These are phyloP conservation scores for Nothocercus nigrocapillus DNA, from an alignment of 2,113 vertebrate genomes.

Conservation along the genomic window DNA sequence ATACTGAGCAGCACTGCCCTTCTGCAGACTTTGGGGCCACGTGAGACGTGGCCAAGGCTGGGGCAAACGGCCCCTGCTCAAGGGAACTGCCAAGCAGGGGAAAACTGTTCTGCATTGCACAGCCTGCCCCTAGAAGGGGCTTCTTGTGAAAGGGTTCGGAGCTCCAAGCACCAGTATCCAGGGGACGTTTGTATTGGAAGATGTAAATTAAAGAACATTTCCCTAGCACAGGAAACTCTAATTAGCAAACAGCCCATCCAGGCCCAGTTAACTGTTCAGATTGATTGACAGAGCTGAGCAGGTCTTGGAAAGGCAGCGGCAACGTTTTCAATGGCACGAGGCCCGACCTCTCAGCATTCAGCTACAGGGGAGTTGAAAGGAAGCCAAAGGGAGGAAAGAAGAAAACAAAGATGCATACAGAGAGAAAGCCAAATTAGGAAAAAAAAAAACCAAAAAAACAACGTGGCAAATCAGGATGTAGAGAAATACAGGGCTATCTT, in stretches of 20 bases:
- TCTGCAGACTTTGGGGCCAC: not conserved
- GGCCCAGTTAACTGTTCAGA: not conserved
- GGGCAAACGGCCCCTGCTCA: not conserved
- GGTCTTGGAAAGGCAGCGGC: not conserved
- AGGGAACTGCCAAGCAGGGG: not conserved
- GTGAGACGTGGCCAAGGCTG: not conserved
- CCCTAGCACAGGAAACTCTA: not conserved
- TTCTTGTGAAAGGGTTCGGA: not conserved
- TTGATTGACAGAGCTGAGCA: not conserved
- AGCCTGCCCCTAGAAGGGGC: not conserved
- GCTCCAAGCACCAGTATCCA: not conserved
- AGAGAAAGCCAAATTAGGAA: not conserved
- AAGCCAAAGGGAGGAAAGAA: not conserved
- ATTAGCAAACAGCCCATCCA: slow-evolving; percentile 17
- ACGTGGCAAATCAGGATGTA: not conserved
- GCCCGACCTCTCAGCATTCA: not conserved
- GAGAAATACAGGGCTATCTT: not conserved
- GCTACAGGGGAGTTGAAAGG: not conserved
- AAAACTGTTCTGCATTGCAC: not conserved
- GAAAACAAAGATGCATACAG: not conserved
- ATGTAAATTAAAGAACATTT: not conserved
- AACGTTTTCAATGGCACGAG: not conserved
- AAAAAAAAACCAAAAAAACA: not conserved
- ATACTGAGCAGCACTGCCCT: not conserved
- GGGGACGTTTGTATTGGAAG: not conserved